Conservation (phyloP, 2,888 invertebrate species). For the Drosophila paramelanica region DNA sequence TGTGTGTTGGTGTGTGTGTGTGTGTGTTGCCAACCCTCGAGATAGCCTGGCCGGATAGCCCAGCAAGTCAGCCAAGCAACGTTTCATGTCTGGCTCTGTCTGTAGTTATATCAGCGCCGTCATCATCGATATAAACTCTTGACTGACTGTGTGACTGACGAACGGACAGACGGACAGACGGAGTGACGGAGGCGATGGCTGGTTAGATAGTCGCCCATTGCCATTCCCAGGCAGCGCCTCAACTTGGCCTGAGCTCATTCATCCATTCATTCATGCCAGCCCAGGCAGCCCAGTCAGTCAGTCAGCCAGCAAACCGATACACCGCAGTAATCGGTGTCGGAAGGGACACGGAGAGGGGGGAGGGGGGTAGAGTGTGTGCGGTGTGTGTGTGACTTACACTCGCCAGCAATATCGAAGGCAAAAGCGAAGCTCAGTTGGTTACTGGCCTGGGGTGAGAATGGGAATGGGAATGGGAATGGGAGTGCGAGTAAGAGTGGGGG, state of each 20-base stretch:
- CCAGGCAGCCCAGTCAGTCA: constrained; percentile 9
- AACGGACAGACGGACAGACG: constrained; percentile 32
- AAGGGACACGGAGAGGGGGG: too few species aligned
- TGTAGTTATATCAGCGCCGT: constrained; percentile 75
- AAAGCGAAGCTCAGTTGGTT: constrained; percentile 10
- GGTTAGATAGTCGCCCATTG: constrained; percentile 64
- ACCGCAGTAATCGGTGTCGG: constrained; percentile 50
- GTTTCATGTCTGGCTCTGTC: constrained; percentile 58
- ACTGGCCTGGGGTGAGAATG: too few species aligned
- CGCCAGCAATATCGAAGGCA: constrained; percentile 26
- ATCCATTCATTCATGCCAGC: constrained; percentile 79
- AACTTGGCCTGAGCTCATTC: constrained; percentile 66
- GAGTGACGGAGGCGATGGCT: constrained; percentile 37
- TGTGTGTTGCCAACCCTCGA: constrained; percentile 54
- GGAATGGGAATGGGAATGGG: too few species aligned
- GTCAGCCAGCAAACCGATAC: constrained; percentile 65
- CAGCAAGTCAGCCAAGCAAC: constrained; percentile 46
- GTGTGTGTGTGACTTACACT: constrained; percentile 47
- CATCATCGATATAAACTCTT: constrained; percentile 79
- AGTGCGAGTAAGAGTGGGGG: constrained; percentile 4
- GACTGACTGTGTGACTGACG: constrained; percentile 46
- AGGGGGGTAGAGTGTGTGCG: not conserved
- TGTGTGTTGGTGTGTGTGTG: constrained; percentile 25
- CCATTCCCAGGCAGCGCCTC: constrained; percentile 40
- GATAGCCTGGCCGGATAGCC: constrained; percentile 32